Base-by-base conservation (phyloP, 2,888 invertebrate species). In the Nineta flava region DNA sequence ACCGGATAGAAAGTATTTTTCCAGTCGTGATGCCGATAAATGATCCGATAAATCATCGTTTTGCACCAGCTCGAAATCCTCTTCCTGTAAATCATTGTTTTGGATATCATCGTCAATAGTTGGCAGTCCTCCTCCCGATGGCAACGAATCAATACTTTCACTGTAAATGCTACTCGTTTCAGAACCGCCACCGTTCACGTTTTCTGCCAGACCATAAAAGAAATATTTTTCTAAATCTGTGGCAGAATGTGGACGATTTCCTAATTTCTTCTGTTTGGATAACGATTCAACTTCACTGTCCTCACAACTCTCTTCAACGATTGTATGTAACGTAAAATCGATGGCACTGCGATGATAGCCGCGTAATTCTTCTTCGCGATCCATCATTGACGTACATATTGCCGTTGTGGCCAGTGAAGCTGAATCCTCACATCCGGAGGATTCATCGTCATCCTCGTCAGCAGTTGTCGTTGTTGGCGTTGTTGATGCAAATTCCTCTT, bases 271-370 rank as follows among this genome's bases (percentile, higher is more conserved):
- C 53, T 66, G 51, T 57, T 62, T 1, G 56, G 64, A 12, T 2
- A 65, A 60, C 42, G 77, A 80, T 59, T 87, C 87, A 53, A 83
- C 77, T 66, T 88, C 88, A 65, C 91, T 91, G 66, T 93, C 93
- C 69, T 93, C 92, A 65, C 92, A 92, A 60, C 90, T 91, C 68
- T 93, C 93, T 69, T 93, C 93, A 26, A 91, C 83, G 57, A 93
- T 93, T 1, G 93, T 93, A 62, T 93, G 92, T 54, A 93, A 70
- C 2, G 91, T 91, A 63, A 91, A 90, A 67, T 92, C 90, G 60
- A 91, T 81, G 1, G 82, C 81, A 50, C 84, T 77, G 48, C 87
- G 77, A 62, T 87, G 84, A 62, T 87, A 90, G n/a, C 81, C 82
- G 4, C 87, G 73, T 43, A 87, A 72, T 54, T 88, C 88, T 53